These are phyloP conservation scores for Cromileptes altivelis DNA, from an alignment of 2,113 vertebrate genomes.

Conservation along the genomic window DNA sequence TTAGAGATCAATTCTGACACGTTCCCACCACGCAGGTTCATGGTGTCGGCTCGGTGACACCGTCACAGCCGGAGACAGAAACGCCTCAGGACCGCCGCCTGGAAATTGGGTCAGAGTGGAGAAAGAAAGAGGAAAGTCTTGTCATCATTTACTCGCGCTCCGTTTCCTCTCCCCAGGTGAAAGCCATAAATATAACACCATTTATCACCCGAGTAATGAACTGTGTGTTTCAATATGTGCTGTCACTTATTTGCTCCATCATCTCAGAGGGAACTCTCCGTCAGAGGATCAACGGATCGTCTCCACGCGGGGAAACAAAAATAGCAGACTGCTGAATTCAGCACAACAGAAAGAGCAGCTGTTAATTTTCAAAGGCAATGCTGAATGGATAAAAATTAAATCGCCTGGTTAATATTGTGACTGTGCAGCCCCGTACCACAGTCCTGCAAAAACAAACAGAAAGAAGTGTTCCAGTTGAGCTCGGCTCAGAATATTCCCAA, in stretches of 20 bases:
- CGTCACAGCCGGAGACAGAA: background rate
- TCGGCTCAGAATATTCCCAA: background rate
- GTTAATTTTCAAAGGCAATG: conserved; percentile 28
- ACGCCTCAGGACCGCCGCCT: conserved; percentile 14
- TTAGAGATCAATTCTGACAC: conserved; percentile 67
- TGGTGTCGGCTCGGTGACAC: conserved; percentile 26
- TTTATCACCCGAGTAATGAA: background rate
- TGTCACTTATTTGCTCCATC: background rate
- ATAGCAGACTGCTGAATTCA: conserved; percentile 43
- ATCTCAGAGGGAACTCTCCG: background rate
- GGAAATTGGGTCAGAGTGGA: conserved; percentile 11
- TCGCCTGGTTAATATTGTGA: background rate
- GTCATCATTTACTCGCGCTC: conserved; percentile 1
- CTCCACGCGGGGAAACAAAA: background rate
- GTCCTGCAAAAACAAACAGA: background rate
- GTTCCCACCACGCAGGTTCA: conserved; percentile 71
- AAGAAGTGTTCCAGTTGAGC: conserved; percentile 6
- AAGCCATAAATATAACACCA: background rate
- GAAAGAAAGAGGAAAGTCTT: background rate
- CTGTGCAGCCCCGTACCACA: background rate
- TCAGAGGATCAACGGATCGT: conserved; percentile 15
- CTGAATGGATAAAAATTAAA: conserved; percentile 6
- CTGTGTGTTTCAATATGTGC: background rate
- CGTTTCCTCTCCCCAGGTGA: background rate
- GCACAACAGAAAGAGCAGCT: conserved; percentile 34